Evolutionary conservation across 2,888 invertebrate genomes (phyloP).

Genomic region (Norana najaformis): DNA sequence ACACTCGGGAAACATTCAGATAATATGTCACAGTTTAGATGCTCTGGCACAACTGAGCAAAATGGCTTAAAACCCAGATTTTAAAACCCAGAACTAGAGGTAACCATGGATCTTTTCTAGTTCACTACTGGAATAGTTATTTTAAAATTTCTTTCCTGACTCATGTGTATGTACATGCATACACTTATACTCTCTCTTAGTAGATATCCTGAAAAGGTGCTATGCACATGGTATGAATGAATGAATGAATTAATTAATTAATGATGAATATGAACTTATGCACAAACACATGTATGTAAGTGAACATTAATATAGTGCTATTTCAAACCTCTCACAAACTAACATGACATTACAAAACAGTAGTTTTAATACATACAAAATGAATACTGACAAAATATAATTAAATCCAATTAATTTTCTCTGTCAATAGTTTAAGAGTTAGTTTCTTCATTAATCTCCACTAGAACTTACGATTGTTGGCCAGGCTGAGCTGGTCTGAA

Average conservation of each 20-base stretch:
- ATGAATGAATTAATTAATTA: not conserved
- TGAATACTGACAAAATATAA: not conserved
- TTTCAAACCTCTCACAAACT: not conserved
- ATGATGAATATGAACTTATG: not conserved
- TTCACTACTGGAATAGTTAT: not conserved
- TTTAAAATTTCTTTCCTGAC: not conserved
- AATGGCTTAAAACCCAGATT: not conserved
- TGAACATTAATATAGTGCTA: not conserved
- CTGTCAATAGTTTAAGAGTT: not conserved
- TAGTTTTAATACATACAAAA: not conserved
- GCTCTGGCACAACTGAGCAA: not conserved
- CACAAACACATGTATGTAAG: no score
- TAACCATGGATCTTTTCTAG: no score
- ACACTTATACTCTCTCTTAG: not conserved
- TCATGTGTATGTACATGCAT: no score
- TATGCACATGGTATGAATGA: not conserved
- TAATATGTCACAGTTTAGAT: not conserved
- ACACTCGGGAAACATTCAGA: not conserved
- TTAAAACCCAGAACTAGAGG: no score
- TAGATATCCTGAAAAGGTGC: not conserved
- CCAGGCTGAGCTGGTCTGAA: conserved; percentile 18
- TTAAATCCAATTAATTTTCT: not conserved
- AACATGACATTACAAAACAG: not conserved
- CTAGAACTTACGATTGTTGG: not conserved
- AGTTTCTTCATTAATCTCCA: not conserved